Evolutionary conservation across 2,113 vertebrate species (phyloP).

Genomic region (Esox niger): DNA sequence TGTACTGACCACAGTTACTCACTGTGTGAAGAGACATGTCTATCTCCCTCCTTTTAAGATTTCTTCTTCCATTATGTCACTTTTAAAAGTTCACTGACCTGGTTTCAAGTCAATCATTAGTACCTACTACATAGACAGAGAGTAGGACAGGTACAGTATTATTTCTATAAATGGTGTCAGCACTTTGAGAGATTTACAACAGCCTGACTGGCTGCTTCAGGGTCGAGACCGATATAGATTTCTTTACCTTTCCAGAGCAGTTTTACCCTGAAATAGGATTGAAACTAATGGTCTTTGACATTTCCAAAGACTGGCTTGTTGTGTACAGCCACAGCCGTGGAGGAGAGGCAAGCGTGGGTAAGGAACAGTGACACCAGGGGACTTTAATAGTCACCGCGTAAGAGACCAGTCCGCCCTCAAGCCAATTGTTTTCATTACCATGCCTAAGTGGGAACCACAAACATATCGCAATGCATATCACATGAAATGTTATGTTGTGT

Average conservation of each 20-base stretch:
- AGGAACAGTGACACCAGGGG: slow-evolving; percentile 54
- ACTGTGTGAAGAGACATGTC: slow-evolving; percentile 27
- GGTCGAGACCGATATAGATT: slow-evolving; percentile 65
- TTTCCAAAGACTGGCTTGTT: slow-evolving; percentile 68
- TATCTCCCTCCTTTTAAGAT: slow-evolving; percentile 41
- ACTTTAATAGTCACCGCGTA: slow-evolving; percentile 56
- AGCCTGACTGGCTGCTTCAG: slow-evolving; percentile 13
- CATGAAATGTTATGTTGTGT: slow-evolving; percentile 21
- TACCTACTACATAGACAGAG: slow-evolving; percentile 9
- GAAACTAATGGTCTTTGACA: slow-evolving; percentile 77
- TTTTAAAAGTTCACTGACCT: slow-evolving; percentile 49
- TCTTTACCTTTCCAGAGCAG: slow-evolving; percentile 70
- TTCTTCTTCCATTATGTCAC: slow-evolving; percentile 21
- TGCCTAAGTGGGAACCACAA: slow-evolving; percentile 49
- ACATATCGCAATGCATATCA: slow-evolving; percentile 46
- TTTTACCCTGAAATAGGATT: slow-evolving; percentile 72
- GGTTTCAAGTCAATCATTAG: slow-evolving; percentile 34
- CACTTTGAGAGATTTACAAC: slow-evolving; percentile 57
- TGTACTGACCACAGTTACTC: not conserved
- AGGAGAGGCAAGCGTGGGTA: slow-evolving; percentile 56
- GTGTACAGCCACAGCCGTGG: slow-evolving; percentile 27
- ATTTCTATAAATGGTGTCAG: slow-evolving; percentile 54
- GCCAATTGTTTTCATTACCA: slow-evolving; percentile 50
- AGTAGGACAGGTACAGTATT: slow-evolving; percentile 36
- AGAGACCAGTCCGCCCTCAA: slow-evolving; percentile 32